Base-by-base conservation (phyloP, 2,888 invertebrate genomes). In the Prenolepis imparis region DNA sequence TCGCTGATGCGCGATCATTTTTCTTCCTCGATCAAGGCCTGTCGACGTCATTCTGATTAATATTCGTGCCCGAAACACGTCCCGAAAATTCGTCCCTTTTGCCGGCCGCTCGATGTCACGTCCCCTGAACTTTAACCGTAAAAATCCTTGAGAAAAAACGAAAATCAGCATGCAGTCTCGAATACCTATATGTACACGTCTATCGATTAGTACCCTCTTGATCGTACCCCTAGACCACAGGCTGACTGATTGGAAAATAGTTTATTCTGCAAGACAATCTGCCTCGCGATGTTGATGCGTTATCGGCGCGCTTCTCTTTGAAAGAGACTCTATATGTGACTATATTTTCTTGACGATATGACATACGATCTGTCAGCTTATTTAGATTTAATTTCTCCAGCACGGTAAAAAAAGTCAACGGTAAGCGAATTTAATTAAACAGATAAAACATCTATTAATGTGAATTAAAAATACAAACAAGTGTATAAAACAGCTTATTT, bases 101-200 rank as follows among this genome's bases (percentile, higher is more conserved):
- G 12, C 6, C 70, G 66, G 63, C 3, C 36, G 44, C 9, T 8
- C 57, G 44, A 8, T 6, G 18, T 12, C 44, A 12, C 21, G 21
- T 4, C 36, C 15, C 75, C 52, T 87, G 82, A 93, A 89, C 93
- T 93, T 90, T 91, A 92, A 90, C 90, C 90, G 91, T 89, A 94
- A 94, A 94, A 94, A 93, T 91, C 88, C 84, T 21, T 44, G 44
- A 72, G 90, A 93, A 94, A 94, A 94, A 94, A 93, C 90, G 92
- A 93, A 94, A 94, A 93, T 93, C 93, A 94, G 93, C 93, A 90
- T 92, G 93, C 86, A 93, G 94, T 94, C 94, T 94, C 94, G 94
- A 94, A 94, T 94, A 94, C 93, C 84, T 72, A 77, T 68, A 72
- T 78, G 83, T 68, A 82, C 87, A 32, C 63, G 86, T 81, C 66